These are phyloP conservation scores for Eriocheir sinensis DNA, from an alignment of 1,140 invertebrate genomes.

Conservation along the genomic window DNA sequence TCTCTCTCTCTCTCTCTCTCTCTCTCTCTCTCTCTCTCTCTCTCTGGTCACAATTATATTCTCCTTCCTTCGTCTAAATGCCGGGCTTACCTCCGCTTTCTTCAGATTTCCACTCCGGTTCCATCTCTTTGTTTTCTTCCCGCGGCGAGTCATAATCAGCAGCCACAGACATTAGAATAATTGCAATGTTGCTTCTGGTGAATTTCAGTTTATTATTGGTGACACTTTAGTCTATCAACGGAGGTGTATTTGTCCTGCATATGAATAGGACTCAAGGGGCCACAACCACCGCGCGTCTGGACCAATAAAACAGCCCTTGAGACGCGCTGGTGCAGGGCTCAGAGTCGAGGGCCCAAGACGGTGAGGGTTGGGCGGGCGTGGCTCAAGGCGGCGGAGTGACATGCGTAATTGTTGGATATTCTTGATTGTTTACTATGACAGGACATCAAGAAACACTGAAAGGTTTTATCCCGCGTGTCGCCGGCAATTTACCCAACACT, in stretches of 20 bases:
- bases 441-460: constrained; percentile 76
- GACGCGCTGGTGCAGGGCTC: not conserved
- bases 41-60: constrained; percentile 64
- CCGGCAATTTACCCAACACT: constrained; percentile 74
- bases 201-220: constrained; percentile 77
- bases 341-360: not conserved
- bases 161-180: constrained; percentile 75
- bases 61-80: constrained; percentile 74
- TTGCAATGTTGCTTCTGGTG: constrained; percentile 75
- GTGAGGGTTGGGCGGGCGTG: not conserved
- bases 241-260: constrained; percentile 77
- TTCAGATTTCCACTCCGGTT: constrained; percentile 56
- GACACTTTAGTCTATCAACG: constrained; percentile 77
- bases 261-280: constrained; percentile 70
- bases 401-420: constrained; percentile 77
- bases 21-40: constrained; percentile 25
- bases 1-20: not conserved
- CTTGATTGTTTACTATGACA: constrained; percentile 76
- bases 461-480: constrained; percentile 76
- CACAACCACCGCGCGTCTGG: constrained; percentile 30
- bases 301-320: not conserved
- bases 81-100: constrained; percentile 69
- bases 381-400: constrained; percentile 44
- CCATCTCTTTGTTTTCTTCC: constrained; percentile 69
- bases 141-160: constrained; percentile 63